Evolutionary conservation across 2,888 invertebrate species (phyloP).

Genomic region (Ophion ellenae): DNA sequence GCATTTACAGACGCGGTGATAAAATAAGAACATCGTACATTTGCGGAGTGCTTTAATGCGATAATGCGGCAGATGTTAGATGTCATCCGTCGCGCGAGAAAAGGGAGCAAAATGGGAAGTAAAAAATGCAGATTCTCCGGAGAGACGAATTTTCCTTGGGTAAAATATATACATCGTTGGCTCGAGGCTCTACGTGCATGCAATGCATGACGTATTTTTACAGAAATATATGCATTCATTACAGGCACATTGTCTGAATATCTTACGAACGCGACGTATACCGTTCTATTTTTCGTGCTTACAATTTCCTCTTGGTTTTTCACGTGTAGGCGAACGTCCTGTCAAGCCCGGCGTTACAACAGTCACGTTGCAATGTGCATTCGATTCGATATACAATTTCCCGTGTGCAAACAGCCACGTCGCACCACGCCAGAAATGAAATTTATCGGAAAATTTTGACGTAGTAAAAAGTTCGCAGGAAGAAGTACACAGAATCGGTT

Average conservation of each 20-base stretch:
- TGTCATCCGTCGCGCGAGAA: background rate
- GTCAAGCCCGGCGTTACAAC: constrained; percentile 11
- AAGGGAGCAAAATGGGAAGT: background rate
- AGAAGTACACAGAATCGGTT: too few relatives aligned
- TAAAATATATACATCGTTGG: constrained; percentile 33
- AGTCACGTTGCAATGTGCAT: constrained; percentile 10
- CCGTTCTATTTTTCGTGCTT: constrained; percentile 36
- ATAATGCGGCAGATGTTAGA: constrained; percentile 5
- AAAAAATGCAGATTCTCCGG: constrained; percentile 16
- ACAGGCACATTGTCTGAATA: constrained; percentile 59
- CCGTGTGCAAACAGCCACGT: background rate
- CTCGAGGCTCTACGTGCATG: constrained; percentile 48
- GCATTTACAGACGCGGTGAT: background rate
- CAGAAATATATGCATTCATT: constrained; percentile 43
- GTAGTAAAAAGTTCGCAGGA: too few relatives aligned
- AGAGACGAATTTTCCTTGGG: constrained; percentile 34
- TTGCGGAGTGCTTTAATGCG: constrained; percentile 28
- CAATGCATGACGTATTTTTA: constrained; percentile 42
- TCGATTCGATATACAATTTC: constrained; percentile 9
- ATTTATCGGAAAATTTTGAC: background rate
- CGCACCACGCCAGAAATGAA: background rate
- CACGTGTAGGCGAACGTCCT: background rate
- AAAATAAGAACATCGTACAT: constrained; percentile 22
- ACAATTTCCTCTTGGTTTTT: constrained; percentile 38
- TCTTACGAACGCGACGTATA: constrained; percentile 32